Base-by-base conservation (phyloP, 1,140 invertebrate genomes). In the Contarinia nasturtii region DNA sequence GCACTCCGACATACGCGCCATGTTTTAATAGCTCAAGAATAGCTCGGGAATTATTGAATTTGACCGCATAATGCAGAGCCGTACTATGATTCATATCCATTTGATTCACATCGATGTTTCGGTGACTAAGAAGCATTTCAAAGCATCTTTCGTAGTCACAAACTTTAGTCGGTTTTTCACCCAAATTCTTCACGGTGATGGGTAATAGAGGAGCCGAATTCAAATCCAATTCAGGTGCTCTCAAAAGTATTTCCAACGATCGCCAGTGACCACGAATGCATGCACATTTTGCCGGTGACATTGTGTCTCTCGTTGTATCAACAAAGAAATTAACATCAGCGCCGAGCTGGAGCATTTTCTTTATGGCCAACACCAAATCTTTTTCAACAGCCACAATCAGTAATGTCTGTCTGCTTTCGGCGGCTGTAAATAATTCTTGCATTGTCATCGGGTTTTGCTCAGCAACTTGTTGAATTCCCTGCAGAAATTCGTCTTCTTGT, bases 61-160 rank as follows among this genome's bases (percentile, higher is more conserved):
- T 74, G 12, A 79, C 76, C 1, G 87, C 86, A 58, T 87, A 90
- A 63, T 90, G 85, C 10, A 91, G 64, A 1, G 83, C 73, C 12
- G 81, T 82, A 51, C 86, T 86, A 11, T 78, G 75, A 52, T 78
- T 80, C 1, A 69, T 65, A 58, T 86, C 83, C 10, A 58, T 54
- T 49, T 70, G 69, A 57, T 87, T 84, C 0, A 85, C 66, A 56
- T 80, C 66, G 5, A 67, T 58, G 51, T 65, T 70, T 19, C 57
- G 65, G 54, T 66, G 65, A 52, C 54, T 68, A 3, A 43, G 12
- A 3, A 43, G 18, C 4, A 43, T 5, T 12, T 43, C 41, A 18
- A 43, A 43, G n/a, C n/a, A 18, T 4, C 18, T 18, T 21, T n/a
- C 11, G n/a, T 27, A 27, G 10, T 27, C 27, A 27, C 3, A 3